Conservation (phyloP, 1,140 invertebrate genomes). For the Drosophila novamexicana region DNA sequence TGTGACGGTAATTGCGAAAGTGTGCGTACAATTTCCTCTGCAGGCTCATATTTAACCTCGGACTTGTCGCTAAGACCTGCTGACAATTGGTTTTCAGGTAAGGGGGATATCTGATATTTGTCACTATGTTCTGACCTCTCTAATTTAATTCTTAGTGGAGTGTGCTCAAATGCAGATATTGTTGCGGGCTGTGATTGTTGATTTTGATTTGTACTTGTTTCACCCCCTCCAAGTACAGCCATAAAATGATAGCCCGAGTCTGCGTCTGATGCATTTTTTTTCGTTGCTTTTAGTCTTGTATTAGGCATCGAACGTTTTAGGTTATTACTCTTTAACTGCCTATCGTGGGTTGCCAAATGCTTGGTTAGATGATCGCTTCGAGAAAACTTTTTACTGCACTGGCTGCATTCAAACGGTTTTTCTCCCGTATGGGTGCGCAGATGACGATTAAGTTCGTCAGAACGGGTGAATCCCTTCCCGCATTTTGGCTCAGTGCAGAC, state of each 20-base stretch:
- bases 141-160: slow-evolving; percentile 73
- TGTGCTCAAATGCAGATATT: slow-evolving; percentile 41
- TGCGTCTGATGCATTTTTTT: slow-evolving; percentile 53
- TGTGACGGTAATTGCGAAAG: slow-evolving; percentile 66
- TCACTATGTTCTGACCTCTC: slow-evolving; percentile 76
- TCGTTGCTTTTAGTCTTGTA: slow-evolving; percentile 46
- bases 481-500: slow-evolving; percentile 86
- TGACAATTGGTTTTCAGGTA: slow-evolving; percentile 54
- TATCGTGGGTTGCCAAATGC: slow-evolving; percentile 85
- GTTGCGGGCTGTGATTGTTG: slow-evolving; percentile 42
- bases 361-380: slow-evolving; percentile 94
- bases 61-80: slow-evolving; percentile 57
- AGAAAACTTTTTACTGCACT: slow-evolving; percentile 92
- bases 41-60: slow-evolving; percentile 71
- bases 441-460: slow-evolving; percentile 85
- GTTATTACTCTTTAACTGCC: slow-evolving; percentile 63
- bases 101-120: slow-evolving; percentile 67
- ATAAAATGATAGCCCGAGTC: slow-evolving; percentile 75
- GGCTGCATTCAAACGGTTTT: slow-evolving; percentile 90
- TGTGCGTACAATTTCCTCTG: slow-evolving; percentile 70
- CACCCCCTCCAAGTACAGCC: slow-evolving; percentile 58
- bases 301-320: slow-evolving; percentile 54
- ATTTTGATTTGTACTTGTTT: slow-evolving; percentile 25
- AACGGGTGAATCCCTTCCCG: slow-evolving; percentile 85
- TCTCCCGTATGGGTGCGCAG: slow-evolving; percentile 89